phyloP scores from a whole-genome alignment of 1,140 invertebrate species.

The roundworm (Caenorhabditis elegans) region DNA sequence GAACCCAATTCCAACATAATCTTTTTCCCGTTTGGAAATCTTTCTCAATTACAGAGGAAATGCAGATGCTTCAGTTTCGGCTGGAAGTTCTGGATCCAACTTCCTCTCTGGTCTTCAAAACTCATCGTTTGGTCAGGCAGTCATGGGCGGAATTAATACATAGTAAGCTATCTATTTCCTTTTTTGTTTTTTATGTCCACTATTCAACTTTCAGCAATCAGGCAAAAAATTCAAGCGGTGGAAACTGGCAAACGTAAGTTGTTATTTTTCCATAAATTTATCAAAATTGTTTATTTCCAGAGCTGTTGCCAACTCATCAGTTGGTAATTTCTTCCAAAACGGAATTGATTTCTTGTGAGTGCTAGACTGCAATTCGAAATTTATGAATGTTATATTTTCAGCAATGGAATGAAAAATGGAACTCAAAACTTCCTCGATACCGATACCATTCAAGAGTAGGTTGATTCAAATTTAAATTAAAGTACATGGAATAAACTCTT shows the following conservation, averaged over 20 bases:
- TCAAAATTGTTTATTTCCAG: neutral
- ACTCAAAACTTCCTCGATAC: neutral
- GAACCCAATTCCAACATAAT: too few relatives aligned
- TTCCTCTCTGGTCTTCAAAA: neutral
- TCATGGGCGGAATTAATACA: neutral
- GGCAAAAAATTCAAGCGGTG: neutral
- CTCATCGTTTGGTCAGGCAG: neutral
- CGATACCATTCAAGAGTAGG: neutral
- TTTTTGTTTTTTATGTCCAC: neutral
- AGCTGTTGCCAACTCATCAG: neutral
- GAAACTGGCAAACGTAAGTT: neutral
- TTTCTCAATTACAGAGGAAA: slow-evolving; percentile 8
- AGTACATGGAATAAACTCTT: too few relatives aligned
- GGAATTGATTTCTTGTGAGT: slow-evolving; percentile 4
- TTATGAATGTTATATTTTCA: neutral
- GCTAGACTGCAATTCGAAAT: neutral
- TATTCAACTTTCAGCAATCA: neutral
- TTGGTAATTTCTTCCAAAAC: neutral
- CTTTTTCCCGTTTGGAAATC: too few relatives aligned
- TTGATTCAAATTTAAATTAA: neutral
- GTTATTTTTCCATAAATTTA: neutral
- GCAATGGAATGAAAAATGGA: neutral
- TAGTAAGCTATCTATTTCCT: neutral
- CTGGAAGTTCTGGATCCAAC: neutral
- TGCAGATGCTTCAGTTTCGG: neutral